These are phyloP conservation scores for Silvanus unidentatus DNA, from an alignment of 2,888 invertebrate genomes.

Conservation along the genomic window DNA sequence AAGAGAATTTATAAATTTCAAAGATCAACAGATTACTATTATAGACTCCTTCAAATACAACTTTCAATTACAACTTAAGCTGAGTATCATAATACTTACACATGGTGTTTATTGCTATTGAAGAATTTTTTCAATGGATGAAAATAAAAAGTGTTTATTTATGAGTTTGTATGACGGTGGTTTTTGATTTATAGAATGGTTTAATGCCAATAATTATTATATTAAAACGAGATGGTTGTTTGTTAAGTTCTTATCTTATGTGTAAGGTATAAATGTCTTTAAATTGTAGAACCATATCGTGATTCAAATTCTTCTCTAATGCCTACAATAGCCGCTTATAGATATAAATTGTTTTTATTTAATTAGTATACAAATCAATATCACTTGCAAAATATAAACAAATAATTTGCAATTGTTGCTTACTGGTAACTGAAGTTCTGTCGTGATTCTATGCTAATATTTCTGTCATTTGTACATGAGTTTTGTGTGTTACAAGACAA, in stretches of 20 bases:
- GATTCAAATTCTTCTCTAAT: conserved; percentile 10
- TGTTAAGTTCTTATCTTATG: conserved; percentile 9
- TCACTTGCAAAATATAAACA: background rate
- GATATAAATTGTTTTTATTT: conserved; percentile 15
- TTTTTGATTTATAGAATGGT: conserved; percentile 12
- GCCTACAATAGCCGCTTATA: conserved; percentile 4
- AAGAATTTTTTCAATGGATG: background rate
- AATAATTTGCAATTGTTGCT: too few species aligned
- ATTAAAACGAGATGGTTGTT: conserved; percentile 10
- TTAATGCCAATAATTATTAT: conserved; percentile 15
- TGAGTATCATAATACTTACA: too few species aligned
- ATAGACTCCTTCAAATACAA: conserved; percentile 11
- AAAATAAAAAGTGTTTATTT: conserved; percentile 1
- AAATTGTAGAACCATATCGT: conserved; percentile 8
- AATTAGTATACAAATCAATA: conserved; percentile 1
- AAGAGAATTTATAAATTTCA: conserved; percentile 18
- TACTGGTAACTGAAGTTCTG: too few species aligned
- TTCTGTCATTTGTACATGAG: too few species aligned
- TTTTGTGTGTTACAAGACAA: too few species aligned
- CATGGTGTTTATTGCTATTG: conserved; percentile 4
- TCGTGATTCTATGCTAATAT: too few species aligned
- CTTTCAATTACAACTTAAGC: conserved; percentile 18
- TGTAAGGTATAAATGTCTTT: conserved; percentile 11
- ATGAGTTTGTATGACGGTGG: conserved; percentile 4
- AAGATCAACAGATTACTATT: conserved; percentile 19